Percentiles rank a stretch among this genome's conserved stretches.
Conservation (phyloP, 2,888 invertebrate genomes). For the Plusia festucae region DNA sequence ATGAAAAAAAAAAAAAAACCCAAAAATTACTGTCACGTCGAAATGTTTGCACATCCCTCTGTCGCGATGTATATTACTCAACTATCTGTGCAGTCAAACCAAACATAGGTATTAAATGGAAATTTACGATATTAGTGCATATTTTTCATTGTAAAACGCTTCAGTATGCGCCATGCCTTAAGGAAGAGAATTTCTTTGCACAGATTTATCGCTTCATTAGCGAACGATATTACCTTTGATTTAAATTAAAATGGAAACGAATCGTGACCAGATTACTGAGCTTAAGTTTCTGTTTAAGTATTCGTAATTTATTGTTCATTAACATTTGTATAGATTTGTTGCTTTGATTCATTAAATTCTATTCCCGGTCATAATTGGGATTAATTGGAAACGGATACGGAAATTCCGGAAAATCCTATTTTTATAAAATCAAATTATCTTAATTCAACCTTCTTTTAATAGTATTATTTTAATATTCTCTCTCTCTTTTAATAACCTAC, state of each 20-base stretch:
- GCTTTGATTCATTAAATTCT: constrained; percentile 16
- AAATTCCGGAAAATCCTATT: background rate
- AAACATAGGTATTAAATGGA: too few species aligned
- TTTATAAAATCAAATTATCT: background rate
- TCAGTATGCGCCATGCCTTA: background rate
- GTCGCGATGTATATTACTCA: too few species aligned
- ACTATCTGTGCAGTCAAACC: too few species aligned
- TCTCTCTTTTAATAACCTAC: too few species aligned
- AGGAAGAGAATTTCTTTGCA: constrained; percentile 32
- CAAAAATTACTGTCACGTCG: too few species aligned
- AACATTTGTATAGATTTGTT: constrained; percentile 24
- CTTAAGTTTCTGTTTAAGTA: constrained; percentile 31
- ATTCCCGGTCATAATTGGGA: background rate
- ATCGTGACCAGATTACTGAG: constrained; percentile 38
- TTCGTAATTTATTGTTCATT: constrained; percentile 47
- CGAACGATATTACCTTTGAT: constrained; percentile 52
- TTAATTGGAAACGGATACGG: background rate
- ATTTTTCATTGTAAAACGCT: background rate
- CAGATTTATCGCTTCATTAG: constrained; percentile 65
- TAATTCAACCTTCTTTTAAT: too few species aligned
- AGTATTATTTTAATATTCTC: too few species aligned
- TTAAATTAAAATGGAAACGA: constrained; percentile 59
- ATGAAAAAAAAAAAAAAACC: too few species aligned
- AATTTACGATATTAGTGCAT: background rate
- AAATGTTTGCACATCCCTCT: too few species aligned